Conservation (phyloP, 37 sponge, comb jelly and placozoan genomes). For the Ephydatia muelleri region DNA sequence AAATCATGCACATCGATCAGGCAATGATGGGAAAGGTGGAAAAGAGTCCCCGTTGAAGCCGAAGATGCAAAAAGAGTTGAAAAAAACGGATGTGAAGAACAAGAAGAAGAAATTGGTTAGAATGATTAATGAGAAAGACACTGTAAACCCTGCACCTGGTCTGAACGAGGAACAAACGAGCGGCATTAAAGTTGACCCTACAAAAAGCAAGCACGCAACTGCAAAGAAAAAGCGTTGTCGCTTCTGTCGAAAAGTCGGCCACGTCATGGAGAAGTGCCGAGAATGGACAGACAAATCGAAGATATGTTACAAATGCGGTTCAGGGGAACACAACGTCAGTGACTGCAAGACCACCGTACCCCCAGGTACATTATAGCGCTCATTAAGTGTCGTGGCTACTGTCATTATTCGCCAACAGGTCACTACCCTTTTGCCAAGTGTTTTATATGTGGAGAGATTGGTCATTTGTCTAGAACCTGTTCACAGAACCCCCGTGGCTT, state of each 20-base stretch:
- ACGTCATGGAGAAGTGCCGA: conserved; percentile 68
- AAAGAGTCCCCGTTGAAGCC: background rate
- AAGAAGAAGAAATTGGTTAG: conserved; percentile 15
- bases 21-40: background rate
- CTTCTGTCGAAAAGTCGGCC: conserved; percentile 69
- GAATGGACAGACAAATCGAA: conserved; percentile 22
- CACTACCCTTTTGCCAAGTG: conserved; percentile 91
- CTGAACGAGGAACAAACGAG: background rate
- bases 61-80: conserved; percentile 25
- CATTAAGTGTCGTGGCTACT: background rate
- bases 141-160: background rate
- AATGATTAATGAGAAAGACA: background rate
- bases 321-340: conserved; percentile 66
- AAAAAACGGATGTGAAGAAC: conserved; percentile 19
- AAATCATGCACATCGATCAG: background rate
- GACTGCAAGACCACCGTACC: conserved; percentile 39
- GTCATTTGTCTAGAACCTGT: conserved; percentile 84
- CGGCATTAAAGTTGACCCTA: background rate
- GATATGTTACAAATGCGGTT: conserved; percentile 87
- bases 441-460: conserved; percentile 87
- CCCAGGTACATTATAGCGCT: background rate
- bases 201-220: background rate
- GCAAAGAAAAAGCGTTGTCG: background rate
- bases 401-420: conserved; percentile 3
- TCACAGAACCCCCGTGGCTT: conserved; percentile 90